Conservation (phyloP, 2,797 vertebrate genomes). For the Morus bassanus region DNA sequence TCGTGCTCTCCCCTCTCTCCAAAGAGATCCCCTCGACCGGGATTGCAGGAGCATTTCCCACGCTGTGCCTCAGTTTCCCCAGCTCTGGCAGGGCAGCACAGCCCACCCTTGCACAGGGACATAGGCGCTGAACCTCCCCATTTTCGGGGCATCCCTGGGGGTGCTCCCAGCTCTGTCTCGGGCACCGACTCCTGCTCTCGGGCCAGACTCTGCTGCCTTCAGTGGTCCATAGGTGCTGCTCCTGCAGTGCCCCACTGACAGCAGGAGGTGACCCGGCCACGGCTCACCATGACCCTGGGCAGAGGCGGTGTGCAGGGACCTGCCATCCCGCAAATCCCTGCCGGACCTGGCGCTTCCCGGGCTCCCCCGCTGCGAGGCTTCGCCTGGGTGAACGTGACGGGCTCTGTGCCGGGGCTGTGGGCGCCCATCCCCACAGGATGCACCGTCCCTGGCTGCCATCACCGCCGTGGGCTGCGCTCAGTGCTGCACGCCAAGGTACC, state of each 20-base stretch:
- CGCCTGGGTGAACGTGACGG: neutral
- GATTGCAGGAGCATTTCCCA: neutral
- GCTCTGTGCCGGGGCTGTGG: neutral
- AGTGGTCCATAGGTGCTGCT: neutral
- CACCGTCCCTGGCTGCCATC: no score
- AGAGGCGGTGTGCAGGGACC: fast-evolving
- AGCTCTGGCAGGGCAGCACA: neutral
- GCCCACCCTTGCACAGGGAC: neutral
- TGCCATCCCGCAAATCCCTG: neutral
- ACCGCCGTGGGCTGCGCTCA: fast-evolving
- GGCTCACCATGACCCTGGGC: neutral
- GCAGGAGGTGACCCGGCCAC: no score
- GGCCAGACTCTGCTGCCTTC: neutral
- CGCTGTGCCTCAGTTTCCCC: neutral
- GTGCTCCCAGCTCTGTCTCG: fast-evolving
- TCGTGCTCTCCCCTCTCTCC: neutral
- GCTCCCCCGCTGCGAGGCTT: neutral
- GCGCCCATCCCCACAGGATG: fast-evolving
- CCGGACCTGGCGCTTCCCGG: neutral
- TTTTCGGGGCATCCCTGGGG: no score
- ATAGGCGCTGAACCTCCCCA: fast-evolving
- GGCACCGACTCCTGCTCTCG: neutral
- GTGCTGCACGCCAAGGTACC: neutral
- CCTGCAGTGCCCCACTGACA: neutral
- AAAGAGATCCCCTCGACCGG: fast-evolving